These are phyloP conservation scores for Lasioglossum oenotherae DNA, from an alignment of 2,888 invertebrate genomes.

Conservation along the genomic window DNA sequence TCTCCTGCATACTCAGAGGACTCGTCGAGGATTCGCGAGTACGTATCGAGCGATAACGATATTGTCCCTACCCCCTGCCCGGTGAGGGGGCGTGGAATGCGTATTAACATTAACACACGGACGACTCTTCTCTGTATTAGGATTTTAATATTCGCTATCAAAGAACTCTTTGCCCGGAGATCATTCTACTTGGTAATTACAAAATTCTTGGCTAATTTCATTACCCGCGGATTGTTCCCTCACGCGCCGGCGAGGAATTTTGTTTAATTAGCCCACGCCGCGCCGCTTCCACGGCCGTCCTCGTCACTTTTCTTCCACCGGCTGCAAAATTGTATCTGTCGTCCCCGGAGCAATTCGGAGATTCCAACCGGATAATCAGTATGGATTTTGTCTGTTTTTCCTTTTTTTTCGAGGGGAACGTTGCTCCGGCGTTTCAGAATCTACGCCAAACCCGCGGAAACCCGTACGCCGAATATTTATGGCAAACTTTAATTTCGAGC, in stretches of 20 bases:
- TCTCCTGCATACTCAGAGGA: background rate
- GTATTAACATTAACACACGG: constrained; percentile 20
- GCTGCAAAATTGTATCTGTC: background rate
- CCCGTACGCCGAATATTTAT: background rate
- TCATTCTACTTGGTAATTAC: constrained; percentile 33
- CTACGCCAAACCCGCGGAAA: background rate
- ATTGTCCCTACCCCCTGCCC: background rate
- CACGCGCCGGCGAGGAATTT: constrained; percentile 31
- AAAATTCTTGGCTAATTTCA: constrained; percentile 53
- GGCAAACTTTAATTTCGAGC: background rate
- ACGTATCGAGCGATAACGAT: background rate
- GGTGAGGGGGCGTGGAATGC: background rate
- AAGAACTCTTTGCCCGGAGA: constrained; percentile 30
- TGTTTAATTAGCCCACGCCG: constrained; percentile 45
- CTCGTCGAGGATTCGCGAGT: constrained; percentile 11
- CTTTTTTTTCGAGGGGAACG: background rate
- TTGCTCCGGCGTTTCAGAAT: background rate
- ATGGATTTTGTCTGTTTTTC: background rate
- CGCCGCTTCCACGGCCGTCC: background rate
- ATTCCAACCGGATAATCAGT: background rate
- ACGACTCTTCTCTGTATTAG: background rate
- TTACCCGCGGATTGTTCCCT: constrained; percentile 32
- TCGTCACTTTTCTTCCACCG: background rate
- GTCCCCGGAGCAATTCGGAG: background rate
- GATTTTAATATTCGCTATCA: constrained; percentile 36